Evolutionary conservation across 1,140 invertebrate genomes (phyloP).

Genomic region (Penaeus indicus): DNA sequence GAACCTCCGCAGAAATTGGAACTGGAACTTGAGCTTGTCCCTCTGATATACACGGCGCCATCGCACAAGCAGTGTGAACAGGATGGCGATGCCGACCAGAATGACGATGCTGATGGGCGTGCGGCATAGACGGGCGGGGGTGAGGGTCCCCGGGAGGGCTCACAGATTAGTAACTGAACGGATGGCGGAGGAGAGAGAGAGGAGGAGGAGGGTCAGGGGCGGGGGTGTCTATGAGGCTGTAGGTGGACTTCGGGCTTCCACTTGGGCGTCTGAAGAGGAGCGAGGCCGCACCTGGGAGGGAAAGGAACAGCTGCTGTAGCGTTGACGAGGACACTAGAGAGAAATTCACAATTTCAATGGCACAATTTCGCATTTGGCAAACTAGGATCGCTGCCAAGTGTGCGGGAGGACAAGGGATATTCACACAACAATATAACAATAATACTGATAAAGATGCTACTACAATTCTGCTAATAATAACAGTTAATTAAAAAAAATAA

Average conservation of each 20-base stretch:
- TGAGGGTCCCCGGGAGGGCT: background rate
- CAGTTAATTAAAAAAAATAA: no score
- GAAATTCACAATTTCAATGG: no score
- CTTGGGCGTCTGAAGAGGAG: no score
- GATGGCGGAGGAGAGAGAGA: background rate
- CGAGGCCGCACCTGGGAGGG: no score
- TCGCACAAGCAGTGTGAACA: constrained; percentile 84
- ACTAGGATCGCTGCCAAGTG: no score
- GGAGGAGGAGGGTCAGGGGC: background rate
- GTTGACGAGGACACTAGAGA: no score
- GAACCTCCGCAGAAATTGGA: constrained; percentile 72
- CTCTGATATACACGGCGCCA: constrained; percentile 84
- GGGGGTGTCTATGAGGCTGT: background rate
- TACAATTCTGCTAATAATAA: no score
- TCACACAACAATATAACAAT: no score
- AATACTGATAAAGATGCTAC: no score
- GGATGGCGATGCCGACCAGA: constrained; percentile 82
- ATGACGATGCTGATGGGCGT: constrained; percentile 79
- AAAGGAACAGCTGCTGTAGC: no score
- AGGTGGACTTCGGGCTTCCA: background rate
- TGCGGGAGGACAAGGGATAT: no score
- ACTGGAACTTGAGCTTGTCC: constrained; percentile 74
- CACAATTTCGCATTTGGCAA: no score
- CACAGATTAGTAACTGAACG: background rate
- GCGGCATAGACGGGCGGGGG: constrained; percentile 52